phyloP scores from a whole-genome alignment of 2,797 vertebrate genomes.

The Sphenodon punctatus region DNA sequence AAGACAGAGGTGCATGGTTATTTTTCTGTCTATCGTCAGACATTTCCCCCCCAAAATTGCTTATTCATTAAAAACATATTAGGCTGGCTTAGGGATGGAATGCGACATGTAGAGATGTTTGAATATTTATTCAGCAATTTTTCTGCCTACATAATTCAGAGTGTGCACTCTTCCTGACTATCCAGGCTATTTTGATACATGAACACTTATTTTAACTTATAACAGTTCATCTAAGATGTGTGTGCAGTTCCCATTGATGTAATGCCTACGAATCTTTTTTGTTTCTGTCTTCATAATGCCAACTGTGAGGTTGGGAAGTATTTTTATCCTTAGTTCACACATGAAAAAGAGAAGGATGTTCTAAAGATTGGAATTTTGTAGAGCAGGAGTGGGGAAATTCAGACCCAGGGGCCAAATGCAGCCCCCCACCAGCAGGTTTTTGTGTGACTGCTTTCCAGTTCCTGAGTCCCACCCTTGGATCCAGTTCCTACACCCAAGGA shows the following conservation, averaged over 20 bases:
- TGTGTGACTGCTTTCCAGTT: too few relatives aligned
- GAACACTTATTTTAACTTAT: slow-evolving; percentile 21
- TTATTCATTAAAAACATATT: not conserved
- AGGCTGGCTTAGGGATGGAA: not conserved
- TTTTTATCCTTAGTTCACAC: slow-evolving; percentile 1
- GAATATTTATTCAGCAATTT: slow-evolving; percentile 20
- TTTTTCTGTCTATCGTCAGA: not conserved
- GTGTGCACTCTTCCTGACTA: not conserved
- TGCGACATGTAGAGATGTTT: slow-evolving; percentile 3
- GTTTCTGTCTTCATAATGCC: slow-evolving; percentile 1
- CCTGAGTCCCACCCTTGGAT: too few relatives aligned
- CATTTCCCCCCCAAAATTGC: not conserved
- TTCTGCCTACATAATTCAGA: slow-evolving; percentile 18
- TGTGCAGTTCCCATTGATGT: not conserved
- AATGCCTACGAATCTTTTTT: not conserved
- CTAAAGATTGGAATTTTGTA: too few relatives aligned
- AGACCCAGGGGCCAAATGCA: too few relatives aligned
- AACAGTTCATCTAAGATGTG: slow-evolving; percentile 17
- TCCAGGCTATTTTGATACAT: not conserved
- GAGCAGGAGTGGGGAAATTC: too few relatives aligned
- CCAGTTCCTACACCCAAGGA: too few relatives aligned
- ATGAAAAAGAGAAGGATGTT: not conserved
- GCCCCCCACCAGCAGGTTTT: too few relatives aligned
- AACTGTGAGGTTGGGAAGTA: not conserved
- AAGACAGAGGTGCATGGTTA: not conserved